Evolutionary conservation across 2,797 vertebrate genomes (phyloP).

Genomic region (Gallinago solitaria): DNA sequence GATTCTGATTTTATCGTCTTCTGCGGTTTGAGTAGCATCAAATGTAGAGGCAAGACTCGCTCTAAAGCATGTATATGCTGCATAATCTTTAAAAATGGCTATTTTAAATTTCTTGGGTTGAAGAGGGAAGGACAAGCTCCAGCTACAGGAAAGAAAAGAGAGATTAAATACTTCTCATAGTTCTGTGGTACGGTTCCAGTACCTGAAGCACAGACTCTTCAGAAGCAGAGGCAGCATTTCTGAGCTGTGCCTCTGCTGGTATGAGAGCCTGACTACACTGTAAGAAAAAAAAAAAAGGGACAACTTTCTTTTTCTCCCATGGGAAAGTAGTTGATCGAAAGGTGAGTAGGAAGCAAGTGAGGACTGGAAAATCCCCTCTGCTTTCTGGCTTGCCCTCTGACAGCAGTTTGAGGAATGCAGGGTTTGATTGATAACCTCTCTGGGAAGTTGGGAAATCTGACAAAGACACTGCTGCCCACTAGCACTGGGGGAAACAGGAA

Average conservation of each 20-base stretch:
- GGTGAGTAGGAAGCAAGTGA: background rate
- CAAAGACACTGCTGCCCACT: constrained; percentile 20
- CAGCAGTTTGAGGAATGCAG: background rate
- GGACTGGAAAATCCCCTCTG: background rate
- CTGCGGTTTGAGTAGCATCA: background rate
- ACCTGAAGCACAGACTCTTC: background rate
- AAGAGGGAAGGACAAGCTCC: background rate
- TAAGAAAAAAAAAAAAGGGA: background rate
- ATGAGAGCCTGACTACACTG: background rate
- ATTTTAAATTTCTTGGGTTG: background rate
- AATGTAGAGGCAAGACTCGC: rapidly evolving
- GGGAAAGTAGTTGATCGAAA: background rate
- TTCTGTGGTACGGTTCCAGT: background rate
- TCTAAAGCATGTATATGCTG: background rate
- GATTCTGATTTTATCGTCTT: background rate
- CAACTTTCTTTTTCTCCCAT: background rate
- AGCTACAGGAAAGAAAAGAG: background rate
- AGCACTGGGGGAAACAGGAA: constrained; percentile 62
- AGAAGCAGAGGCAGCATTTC: background rate
- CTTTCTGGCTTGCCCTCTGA: background rate
- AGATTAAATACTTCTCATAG: background rate
- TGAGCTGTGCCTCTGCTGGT: background rate
- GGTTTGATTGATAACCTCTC: background rate
- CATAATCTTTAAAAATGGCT: background rate
- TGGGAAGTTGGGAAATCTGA: constrained; percentile 55